Conservation (phyloP, 2,797 vertebrate genomes). For the Bucorvus abyssinicus region DNA sequence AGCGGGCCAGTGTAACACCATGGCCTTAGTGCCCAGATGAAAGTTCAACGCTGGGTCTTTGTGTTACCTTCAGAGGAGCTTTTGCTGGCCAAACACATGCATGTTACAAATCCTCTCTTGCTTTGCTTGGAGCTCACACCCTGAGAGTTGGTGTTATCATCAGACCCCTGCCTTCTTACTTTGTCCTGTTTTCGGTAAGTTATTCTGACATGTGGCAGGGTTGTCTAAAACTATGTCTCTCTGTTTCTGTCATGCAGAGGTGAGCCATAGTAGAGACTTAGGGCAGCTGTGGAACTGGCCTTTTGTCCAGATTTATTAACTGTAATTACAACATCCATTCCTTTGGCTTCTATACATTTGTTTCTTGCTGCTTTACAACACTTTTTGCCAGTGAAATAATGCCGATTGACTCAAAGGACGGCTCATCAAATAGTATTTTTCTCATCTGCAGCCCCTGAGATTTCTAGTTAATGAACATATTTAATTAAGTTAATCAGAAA, state of each 20-base stretch:
- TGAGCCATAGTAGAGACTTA: not conserved
- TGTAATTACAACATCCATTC: not conserved
- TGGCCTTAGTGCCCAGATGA: no score
- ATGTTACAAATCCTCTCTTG: not conserved
- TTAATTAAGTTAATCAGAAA: not conserved
- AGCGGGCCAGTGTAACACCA: not conserved
- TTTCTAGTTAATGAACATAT: not conserved
- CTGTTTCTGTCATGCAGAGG: not conserved
- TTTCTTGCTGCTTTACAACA: not conserved
- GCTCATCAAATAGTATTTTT: not conserved
- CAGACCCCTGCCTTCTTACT: not conserved
- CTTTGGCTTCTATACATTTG: not conserved
- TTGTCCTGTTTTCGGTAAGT: not conserved
- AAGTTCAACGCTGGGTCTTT: not conserved
- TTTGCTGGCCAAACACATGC: not conserved
- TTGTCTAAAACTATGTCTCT: not conserved
- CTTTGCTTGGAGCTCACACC: not conserved
- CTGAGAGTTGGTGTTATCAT: not conserved
- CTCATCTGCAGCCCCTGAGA: not conserved
- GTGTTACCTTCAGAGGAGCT: not conserved
- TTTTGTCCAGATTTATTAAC: not conserved
- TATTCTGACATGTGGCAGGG: not conserved
- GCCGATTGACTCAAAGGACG: not conserved
- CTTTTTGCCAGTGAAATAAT: not conserved
- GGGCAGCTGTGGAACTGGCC: not conserved